Conservation (phyloP, 2,113 vertebrate genomes). For the Peromyscus californicus region DNA sequence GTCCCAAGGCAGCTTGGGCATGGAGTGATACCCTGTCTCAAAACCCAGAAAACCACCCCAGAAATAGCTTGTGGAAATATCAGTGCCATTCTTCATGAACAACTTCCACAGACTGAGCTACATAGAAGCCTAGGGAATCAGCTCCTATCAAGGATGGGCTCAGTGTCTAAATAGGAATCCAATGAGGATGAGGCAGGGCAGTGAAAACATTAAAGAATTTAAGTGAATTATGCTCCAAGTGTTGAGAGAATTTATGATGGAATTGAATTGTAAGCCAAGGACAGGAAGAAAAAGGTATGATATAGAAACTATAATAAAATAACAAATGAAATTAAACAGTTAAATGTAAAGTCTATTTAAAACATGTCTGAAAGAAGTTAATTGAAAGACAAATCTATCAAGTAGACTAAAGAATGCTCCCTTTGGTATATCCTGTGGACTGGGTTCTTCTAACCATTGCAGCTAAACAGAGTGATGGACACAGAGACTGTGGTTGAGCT, state of each 20-base stretch:
- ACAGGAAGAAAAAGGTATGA: not conserved
- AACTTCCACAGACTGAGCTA: not conserved
- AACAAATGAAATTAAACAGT: not conserved
- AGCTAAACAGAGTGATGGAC: not conserved
- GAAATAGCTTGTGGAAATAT: not conserved
- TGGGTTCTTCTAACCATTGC: not conserved
- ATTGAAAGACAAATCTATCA: not conserved
- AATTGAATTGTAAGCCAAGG: not conserved
- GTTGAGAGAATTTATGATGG: conserved; percentile 27
- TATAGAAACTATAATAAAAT: conserved; percentile 14
- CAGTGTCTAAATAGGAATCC: not conserved
- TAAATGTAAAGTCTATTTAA: not conserved
- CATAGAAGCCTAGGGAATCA: not conserved
- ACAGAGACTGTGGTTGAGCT: not conserved
- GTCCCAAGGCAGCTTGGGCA: no score
- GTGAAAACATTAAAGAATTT: not conserved
- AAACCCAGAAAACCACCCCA: not conserved
- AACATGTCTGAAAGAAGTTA: not conserved
- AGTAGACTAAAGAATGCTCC: not conserved
- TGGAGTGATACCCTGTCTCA: not conserved
- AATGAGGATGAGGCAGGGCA: not conserved
- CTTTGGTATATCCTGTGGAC: not conserved
- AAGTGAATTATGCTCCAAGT: not conserved
- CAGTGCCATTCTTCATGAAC: not conserved
- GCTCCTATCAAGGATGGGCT: not conserved